These are phyloP conservation scores for Melolontha melolontha DNA, from an alignment of 2,888 invertebrate species.

Conservation along the genomic window DNA sequence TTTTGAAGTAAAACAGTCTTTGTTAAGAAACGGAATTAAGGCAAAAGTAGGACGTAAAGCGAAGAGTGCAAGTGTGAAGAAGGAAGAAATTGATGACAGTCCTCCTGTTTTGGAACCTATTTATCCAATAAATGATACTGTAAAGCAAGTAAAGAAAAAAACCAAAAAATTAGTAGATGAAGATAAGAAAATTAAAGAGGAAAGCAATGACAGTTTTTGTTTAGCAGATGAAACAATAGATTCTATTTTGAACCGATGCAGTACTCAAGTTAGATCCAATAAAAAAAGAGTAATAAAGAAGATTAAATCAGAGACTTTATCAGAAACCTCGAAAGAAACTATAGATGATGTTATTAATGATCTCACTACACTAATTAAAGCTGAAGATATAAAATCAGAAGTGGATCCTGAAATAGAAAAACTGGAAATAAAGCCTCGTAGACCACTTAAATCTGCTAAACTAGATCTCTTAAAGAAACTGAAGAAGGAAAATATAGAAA, in stretches of 20 bases:
- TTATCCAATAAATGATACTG: constrained; percentile 55
- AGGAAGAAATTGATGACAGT: constrained; percentile 44
- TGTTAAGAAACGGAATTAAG: constrained; percentile 60
- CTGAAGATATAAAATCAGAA: constrained; percentile 56
- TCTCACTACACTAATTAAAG: constrained; percentile 56
- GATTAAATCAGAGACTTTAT: constrained; percentile 43
- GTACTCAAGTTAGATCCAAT: constrained; percentile 42
- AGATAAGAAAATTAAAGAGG: constrained; percentile 46
- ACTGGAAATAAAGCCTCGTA: constrained; percentile 48
- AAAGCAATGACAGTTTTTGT: constrained; percentile 34
- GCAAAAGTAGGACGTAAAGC: constrained; percentile 51
- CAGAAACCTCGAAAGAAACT: constrained; percentile 47
- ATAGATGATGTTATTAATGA: constrained; percentile 63
- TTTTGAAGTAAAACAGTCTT: constrained; percentile 57
- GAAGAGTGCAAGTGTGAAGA: constrained; percentile 51
- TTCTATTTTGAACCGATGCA: constrained; percentile 46
- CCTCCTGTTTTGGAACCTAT: constrained; percentile 61
- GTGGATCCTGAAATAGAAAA: constrained; percentile 55
- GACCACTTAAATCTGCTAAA: constrained; percentile 33
- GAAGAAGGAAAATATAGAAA: constrained; percentile 61
- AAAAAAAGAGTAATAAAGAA: constrained; percentile 46
- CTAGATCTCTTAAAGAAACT: constrained; percentile 54
- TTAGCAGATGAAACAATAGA: constrained; percentile 48
- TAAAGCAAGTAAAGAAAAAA: constrained; percentile 48
- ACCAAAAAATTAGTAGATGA: constrained; percentile 46